Evolutionary conservation across 1,140 invertebrate species (phyloP), one percentile per base, ranked within the genome.

Genomic region (Pantala flavescens): DNA sequence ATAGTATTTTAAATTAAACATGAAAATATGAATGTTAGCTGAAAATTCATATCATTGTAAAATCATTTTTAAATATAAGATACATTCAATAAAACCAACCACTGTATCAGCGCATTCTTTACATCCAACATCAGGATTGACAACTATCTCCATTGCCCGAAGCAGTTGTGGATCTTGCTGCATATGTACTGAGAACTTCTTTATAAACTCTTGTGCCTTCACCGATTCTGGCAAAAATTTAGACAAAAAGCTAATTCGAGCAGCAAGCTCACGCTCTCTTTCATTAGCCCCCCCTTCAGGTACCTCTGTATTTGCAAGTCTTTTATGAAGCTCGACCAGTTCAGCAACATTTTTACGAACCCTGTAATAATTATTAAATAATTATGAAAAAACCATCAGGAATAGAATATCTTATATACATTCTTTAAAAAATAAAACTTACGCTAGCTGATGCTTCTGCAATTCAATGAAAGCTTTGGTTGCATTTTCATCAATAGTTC

Each of bases 381-480:
- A 77, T 55, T 70, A 24, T 75, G 72, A 2, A 74, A 72, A 55
- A 63, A 36, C 9, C 42, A 19, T 21, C 49, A 74, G 76, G 14
- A 43, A 75, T 11, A 11, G 73, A 73, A 74, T 23, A 11, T 74
- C 23, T 19, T 71, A 23, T 3, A 23, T 14, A 0, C n/a, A 36
- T 23, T 19, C 42, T 1, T 24, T 73, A 24, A 19, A 43, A 43
- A 55, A 24, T 14, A 36, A 76, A 63, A 83, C 85, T 84, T 82
- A 89, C 88, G 88, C 86, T 77, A 95, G 84, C 81, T 97, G 94
- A 84, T 95, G 93, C 82, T 97, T 97, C 80, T 98, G 92, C 71
- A 99, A 84, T 82, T 98, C 96, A 74, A 95, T 91, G 80, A 96
- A 96, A n/a, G 94, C 94, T 83, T 97, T 97, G 0, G 93, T 93